Evolutionary conservation across 1,140 invertebrate species (phyloP).

Genomic region (Hyles vespertilio): DNA sequence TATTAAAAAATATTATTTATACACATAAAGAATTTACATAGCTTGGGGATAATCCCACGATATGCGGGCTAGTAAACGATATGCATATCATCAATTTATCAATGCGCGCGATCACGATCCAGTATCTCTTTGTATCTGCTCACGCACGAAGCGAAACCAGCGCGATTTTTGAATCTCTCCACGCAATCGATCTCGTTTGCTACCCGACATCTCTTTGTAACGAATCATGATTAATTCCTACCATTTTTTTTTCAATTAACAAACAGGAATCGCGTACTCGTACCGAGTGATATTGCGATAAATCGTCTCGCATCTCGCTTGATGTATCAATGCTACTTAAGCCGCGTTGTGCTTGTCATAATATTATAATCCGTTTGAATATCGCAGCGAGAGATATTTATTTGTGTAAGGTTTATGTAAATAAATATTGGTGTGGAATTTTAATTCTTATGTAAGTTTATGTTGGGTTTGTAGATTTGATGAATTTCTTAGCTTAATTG

Average conservation of each 20-base stretch:
- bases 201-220: slow-evolving; percentile 36
- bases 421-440: too few species aligned
- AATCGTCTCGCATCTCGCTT: too few species aligned
- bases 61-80: slow-evolving; percentile 45
- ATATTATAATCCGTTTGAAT: too few species aligned
- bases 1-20: too few species aligned
- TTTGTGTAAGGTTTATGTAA: too few species aligned
- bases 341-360: too few species aligned
- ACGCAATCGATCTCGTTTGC: slow-evolving; percentile 34
- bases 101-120: slow-evolving; percentile 53
- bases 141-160: slow-evolving; percentile 30
- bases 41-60: slow-evolving; percentile 29
- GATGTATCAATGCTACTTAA: too few species aligned
- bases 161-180: slow-evolving; percentile 32
- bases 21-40: slow-evolving; percentile 12
- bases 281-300: too few species aligned
- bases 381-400: too few species aligned
- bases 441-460: too few species aligned
- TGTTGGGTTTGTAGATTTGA: too few species aligned
- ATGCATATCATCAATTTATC: slow-evolving; percentile 58
- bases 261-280: slow-evolving; percentile 9
- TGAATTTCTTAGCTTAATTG: too few species aligned
- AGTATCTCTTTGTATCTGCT: slow-evolving; percentile 50
- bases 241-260: slow-evolving; percentile 24
- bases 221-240: slow-evolving; percentile 39